Conservation (phyloP, 2,888 invertebrate species). For the Lasioglossum calceatum region DNA sequence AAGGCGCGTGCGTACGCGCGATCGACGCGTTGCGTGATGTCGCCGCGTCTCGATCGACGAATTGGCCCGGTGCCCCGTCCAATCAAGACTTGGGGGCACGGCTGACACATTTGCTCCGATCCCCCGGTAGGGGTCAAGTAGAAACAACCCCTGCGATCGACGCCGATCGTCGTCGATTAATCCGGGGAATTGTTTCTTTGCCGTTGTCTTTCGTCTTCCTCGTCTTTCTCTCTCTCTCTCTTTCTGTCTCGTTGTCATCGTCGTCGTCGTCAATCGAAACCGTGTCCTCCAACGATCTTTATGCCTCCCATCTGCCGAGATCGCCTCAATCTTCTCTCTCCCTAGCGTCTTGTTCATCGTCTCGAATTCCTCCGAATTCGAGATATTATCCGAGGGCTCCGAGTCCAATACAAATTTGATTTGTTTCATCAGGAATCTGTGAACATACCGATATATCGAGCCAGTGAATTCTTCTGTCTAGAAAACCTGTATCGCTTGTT, state of each 20-base stretch:
- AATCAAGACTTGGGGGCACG: conserved; percentile 60
- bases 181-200: conserved; percentile 47
- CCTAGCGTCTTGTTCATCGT: not conserved
- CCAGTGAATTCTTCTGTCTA: not conserved
- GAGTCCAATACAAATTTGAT: not conserved
- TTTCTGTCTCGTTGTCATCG: conserved; percentile 12
- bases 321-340: not conserved
- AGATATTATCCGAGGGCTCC: not conserved
- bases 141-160: conserved; percentile 35
- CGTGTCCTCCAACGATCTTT: not conserved
- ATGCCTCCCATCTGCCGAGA: not conserved
- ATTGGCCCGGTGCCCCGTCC: conserved; percentile 63
- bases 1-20: conserved; percentile 3
- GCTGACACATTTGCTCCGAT: conserved; percentile 57
- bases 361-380: not conserved
- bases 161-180: conserved; percentile 49
- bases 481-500: not conserved
- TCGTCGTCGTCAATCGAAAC: conserved; percentile 2
- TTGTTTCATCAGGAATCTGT: not conserved
- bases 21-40: conserved; percentile 19
- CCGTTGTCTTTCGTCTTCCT: not conserved
- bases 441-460: not conserved
- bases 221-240: not conserved
- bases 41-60: conserved; percentile 32
- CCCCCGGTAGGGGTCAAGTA: conserved; percentile 69